Base-by-base conservation (phyloP, 2,888 invertebrate species). In the Caenorhabditis sulstoni region DNA sequence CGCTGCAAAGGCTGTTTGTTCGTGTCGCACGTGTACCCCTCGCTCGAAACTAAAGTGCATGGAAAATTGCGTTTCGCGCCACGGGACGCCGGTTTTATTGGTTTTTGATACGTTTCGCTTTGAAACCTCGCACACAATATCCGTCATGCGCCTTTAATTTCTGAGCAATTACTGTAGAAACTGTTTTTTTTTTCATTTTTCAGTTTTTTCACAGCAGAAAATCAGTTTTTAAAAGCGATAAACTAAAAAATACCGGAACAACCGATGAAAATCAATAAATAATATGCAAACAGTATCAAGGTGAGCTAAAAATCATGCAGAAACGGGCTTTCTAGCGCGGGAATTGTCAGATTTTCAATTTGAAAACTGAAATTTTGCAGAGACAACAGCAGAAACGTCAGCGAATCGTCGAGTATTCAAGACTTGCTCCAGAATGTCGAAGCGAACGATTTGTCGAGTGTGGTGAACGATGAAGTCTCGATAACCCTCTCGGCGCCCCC, bases 361-460 rank as follows among this genome's bases (percentile, higher is more conserved):
- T 5, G 20, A 53, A 14, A 52, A n/a, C n/a, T 16, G 20, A 47
- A 11, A 35, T 29, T 18, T 76, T 59, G 14, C 53, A 78, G 79
- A 62, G 79, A 67, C 20, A 52, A 59, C 45, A 67, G 73, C 37
- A 57, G 67, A 22, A 70, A 65, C 29, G 47, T 23, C 18, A 79
- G 79, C 61, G 74, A 79, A 53, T 67, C 74, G 20, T 74, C 74
- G 3, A 79, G 79, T 45, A 70, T 79, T 23, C 79, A 79, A 50
- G 79, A 79, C 41, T n/a, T 79, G 3, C 53, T 79, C 11, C 64
- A 70, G 9, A 74, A 74, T 18, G 79, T 79, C 11, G 79, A 74
- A 23, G 74, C 74, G 14, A 79, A 74, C 23, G 79, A 79, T 74
- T 79, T 79, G 49, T 57, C 59, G 23, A 70, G 61, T 55, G 44